phyloP scores from a whole-genome alignment of 2,113 vertebrate species.

The human region DNA sequence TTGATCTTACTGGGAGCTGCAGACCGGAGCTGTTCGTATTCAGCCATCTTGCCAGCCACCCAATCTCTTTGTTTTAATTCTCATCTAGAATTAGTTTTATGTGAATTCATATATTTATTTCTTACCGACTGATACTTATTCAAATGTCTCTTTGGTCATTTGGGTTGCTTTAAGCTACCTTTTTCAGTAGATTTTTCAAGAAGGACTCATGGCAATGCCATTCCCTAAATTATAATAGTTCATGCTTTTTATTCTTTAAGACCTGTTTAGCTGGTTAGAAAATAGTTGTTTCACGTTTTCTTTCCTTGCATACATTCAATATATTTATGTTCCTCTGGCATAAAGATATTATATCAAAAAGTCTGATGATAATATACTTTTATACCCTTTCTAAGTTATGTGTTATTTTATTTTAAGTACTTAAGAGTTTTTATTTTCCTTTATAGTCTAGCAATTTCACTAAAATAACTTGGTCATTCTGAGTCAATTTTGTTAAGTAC shows the following conservation, averaged over 20 bases:
- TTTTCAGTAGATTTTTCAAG: not conserved
- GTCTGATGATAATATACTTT: not conserved
- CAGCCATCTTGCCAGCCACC: no score
- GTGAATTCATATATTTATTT: conserved; percentile 14
- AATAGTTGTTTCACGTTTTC: not conserved
- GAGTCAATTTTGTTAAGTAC: not conserved
- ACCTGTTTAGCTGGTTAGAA: not conserved
- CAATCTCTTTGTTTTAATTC: not conserved
- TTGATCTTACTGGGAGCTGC: no score
- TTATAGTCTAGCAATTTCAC: not conserved
- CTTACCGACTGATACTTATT: not conserved
- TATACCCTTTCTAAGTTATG: not conserved
- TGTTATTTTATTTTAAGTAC: not conserved
- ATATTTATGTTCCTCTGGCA: not conserved
- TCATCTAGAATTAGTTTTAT: not conserved
- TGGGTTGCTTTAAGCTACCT: not conserved
- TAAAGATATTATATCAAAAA: not conserved
- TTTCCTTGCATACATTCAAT: not conserved
- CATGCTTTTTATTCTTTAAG: not conserved
- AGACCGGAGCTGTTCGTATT: no score
- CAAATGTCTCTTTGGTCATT: not conserved
- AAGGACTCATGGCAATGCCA: not conserved
- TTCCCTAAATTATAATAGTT: not conserved
- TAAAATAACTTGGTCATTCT: not conserved
- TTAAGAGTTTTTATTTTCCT: not conserved